Evolutionary conservation across 2,797 vertebrate species (phyloP), one percentile per base, ranked within the genome.

Genomic region (Gymnothorax reevesii): DNA sequence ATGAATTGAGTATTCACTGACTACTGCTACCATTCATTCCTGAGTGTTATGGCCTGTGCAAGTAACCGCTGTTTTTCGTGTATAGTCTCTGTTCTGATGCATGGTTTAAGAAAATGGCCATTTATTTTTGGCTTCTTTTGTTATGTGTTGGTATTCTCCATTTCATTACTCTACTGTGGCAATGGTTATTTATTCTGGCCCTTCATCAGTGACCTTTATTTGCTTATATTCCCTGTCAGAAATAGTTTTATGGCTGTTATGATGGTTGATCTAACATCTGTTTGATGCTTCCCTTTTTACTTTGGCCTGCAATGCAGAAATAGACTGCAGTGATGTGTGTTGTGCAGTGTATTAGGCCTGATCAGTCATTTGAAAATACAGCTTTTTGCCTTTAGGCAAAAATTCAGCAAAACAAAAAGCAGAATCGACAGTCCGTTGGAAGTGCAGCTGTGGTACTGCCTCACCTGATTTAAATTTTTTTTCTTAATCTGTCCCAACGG

Each of bases 361-460:
- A 22, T 7, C 8, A 22, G 20, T 64, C 62, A 64, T 64, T 64
- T 64, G 22, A 20, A 64, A 64, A 64, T 64, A 8, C 20, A 64
- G 62, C 62, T 64, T 64, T 64, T 64, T 64, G 62, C 62, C 62
- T 64, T 64, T 64, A 33, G 33, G 13, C 1, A 75, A 27, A 27
- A 71, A 33, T 25, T 7, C 13, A 86, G n/a, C 9, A 64, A 57
- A 86, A 49, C 17, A 15, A 55, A 33, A 42, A 75, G 52, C 7
- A 7, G 33, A 87, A 73, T 83, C 27, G 20, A 33, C 55, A 69
- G 27, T 66, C 69, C 66, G 33, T 83, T 60, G 57, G 82, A 82
- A 87, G 57, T 15, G 52, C 59, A 59, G 80, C 86, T 73, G 49
- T 49, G 13, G 71, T 4, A 17, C 42, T 54, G 10, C 49, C 54